Evolutionary conservation across 1,140 invertebrate species (phyloP), one percentile per base, ranked within the genome.

Genomic region (Leptinotarsa texana): DNA sequence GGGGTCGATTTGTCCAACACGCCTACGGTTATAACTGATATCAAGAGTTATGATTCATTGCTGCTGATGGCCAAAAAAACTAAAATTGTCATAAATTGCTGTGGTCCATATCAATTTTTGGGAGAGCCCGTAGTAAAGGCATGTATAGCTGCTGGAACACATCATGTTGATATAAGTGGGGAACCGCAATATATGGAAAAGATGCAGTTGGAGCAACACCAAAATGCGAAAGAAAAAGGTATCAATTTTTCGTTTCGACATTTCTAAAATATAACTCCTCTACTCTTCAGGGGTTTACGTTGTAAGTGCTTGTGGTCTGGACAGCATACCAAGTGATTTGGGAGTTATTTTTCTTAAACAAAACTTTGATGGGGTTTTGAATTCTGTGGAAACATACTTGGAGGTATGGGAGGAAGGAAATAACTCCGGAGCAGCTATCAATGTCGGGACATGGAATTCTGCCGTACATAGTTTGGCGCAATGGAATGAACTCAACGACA

Each of bases 41-140:
- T 95, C 1, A 88, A 88, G 22, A 90, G 95, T 85, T 86, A 91
- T 74, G 85, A 90, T 6, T 94, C 93, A 0, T 82, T 98, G 4
- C 83, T 87, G 24, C 86, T 88, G 65, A 97, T 98, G 94, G 92
- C 94, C 72, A 83, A 87, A 69, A 87, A 91, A 81, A 89, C 92
- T 3, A 92, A 89, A 81, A 88, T 96, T 3, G 78, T 98, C 15
- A 87, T 96, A 0, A 98, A 96, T 84, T 95, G 93, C 87, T 94
- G 94, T 77, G 96, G 96, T 2, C 96, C 96, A 51, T 98, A 96
- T 85, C 88, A 92, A 63, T 92, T 96, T 81, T 95, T 91, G 86
- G 97, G 97, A 4, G 95, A 98, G 82, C 87, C 91, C n/a, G 93
- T 99, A n/a, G 92, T 98, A 0, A 92, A 93, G 81, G 94, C 96